Base-by-base conservation (phyloP, 37 sponge, comb jelly and placozoan genomes). In the Oopsacas minuta region DNA sequence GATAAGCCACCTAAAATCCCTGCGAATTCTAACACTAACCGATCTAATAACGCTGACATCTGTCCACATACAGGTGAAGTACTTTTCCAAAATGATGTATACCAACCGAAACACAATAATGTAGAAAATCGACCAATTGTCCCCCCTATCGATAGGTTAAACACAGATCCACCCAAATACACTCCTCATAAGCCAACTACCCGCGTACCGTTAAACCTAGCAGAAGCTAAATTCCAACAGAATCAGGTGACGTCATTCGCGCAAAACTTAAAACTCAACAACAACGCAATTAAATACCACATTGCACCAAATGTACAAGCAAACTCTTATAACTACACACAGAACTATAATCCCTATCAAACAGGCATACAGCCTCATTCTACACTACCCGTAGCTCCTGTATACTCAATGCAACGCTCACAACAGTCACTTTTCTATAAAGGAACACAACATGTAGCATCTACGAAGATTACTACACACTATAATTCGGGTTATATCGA, bases 1-100 rank as follows among this genome's bases (percentile, higher is more conserved):
- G 75, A 61, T 32, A 61, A 61, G 28, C 75, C 75, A 25, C 75
- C 75, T 61, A 61, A 61, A 61, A 61, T 61, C 28, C 75, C 75
- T n/a, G 75, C 75, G 28, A 61, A 25, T 61, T 3, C 22, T 61
- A 25, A 61, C 20, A 61, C 7, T 12, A n/a, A 61, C 30, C 51
- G 51, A 12, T 22, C 51, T 22, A n/a, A n/a, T 12, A n/a, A n/a
- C 30, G 17, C 75, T n/a, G 75, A 61, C 28, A 12, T 61, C 28
- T 61, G 75, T n/a, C 75, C 75, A 3, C 75, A 61, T 12, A 61
- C 75, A 20, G 75, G 75, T 12, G 75, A 61, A 61, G 28, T n/a
- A 12, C 75, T 20, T 25, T 61, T 61, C 5, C 75, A 25, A 61
- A 61, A 61, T 12, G 17, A 61, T 7, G 1, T 32, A 61, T 34